These are phyloP conservation scores for Brachypodius melanocephalos DNA, from an alignment of 2,113 vertebrate species.

Conservation along the genomic window DNA sequence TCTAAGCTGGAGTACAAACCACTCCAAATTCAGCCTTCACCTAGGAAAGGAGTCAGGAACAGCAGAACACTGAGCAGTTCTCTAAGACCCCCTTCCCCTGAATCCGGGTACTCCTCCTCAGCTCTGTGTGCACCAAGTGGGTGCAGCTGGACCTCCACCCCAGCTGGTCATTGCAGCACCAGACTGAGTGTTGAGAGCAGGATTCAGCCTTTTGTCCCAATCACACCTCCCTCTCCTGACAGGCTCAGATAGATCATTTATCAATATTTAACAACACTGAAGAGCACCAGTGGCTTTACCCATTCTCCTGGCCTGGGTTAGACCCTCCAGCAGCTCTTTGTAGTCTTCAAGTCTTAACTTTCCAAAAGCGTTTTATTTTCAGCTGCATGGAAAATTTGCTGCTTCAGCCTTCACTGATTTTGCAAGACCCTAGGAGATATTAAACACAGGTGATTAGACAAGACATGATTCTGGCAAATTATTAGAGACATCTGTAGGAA, in stretches of 20 bases:
- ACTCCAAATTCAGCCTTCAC: neutral
- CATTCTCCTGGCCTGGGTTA: neutral
- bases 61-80: neutral
- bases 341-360: neutral
- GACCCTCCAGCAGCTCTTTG: neutral
- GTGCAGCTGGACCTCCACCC: neutral
- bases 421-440: neutral
- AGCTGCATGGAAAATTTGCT: neutral
- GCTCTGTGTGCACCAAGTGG: neutral
- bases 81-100: neutral
- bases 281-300: neutral
- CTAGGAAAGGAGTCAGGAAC: neutral
- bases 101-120: neutral
- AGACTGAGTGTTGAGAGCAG: neutral
- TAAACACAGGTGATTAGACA: slow-evolving; percentile 45
- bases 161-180: neutral
- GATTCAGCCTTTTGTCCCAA: neutral
- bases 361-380: neutral
- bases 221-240: neutral
- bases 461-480: slow-evolving; percentile 19
- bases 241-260: neutral
- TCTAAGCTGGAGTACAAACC: neutral
- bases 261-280: neutral
- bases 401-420: slow-evolving; percentile 28
- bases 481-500: slow-evolving; percentile 35